Evolutionary conservation across 2,888 invertebrate genomes (phyloP), one percentile per base, ranked within the genome.

Genomic region (Herminia tarsipennalis): DNA sequence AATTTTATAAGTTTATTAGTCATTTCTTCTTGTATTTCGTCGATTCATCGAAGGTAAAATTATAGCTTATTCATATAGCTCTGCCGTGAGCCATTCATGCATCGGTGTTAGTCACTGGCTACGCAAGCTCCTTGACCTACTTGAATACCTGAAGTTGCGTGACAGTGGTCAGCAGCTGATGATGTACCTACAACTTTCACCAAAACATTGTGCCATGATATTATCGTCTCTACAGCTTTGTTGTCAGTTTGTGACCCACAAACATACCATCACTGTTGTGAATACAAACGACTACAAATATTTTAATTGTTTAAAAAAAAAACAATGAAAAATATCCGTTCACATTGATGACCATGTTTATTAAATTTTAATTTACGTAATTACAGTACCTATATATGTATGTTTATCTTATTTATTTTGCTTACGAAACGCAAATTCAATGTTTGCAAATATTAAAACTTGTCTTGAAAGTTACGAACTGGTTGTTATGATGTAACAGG

Each of bases 151-250:
- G 69, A 51, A 62, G 54, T 61, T 66, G 66, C 79, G 83, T 81
- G 80, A 76, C 81, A 78, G 77, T 83, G 82, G 82, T 79, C 84
- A 78, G 71, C 72, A 66, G 70, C 74, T 75, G 61, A 74, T 84
- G 86, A 86, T 86, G 82, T 75, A 76, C n/a, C n/a, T n/a, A n/a
- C 81, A 83, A 89, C 88, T 89, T 90, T 89, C 89, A 88, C 88
- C 87, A 70, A 86, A 86, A 81, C 73, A 70, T 64, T 70, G 74
- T 71, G 69, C 57, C 66, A 70, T 70, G 67, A 70, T 70, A 37
- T 51, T 60, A 66, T 66, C 67, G 53, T 38, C 21, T 34, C 29
- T 37, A n/a, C 12, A 20, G 43, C 17, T 47, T 48, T 44, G 47
- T 48, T 40, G 21, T 46, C 20, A 33, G 8, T 18, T 42, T 42